Conservation (phyloP, 1,140 invertebrate genomes). For the Muscidifurax raptorellus region DNA sequence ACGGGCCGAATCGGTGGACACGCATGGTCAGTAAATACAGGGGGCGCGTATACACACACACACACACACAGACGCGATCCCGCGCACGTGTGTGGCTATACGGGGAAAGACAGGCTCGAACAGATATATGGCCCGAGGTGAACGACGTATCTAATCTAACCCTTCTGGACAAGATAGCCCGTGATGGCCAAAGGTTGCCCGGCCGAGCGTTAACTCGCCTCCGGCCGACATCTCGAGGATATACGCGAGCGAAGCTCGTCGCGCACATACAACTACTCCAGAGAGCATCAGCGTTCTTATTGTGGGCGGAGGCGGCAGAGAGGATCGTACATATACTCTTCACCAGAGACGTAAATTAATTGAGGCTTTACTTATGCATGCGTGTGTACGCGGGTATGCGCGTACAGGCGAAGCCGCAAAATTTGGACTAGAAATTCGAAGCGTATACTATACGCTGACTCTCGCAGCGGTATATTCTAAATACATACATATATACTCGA, state of each 20-base stretch:
- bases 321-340: conserved; percentile 3
- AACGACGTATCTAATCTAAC: conserved; percentile 75
- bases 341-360: conserved; percentile 48
- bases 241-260: neutral
- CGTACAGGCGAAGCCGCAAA: conserved; percentile 27
- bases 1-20: conserved; percentile 60
- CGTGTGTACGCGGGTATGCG: neutral
- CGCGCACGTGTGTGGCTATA: conserved; percentile 34
- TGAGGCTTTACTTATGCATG: conserved; percentile 33
- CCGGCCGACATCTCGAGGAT: conserved; percentile 15
- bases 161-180: conserved; percentile 72
- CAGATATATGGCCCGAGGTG: conserved; percentile 70
- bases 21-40: conserved; percentile 70
- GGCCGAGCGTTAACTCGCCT: conserved; percentile 60
- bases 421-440: neutral
- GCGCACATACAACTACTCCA: neutral
- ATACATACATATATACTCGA: too few relatives aligned
- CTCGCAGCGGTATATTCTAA: too few relatives aligned
- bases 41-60: conserved; percentile 1
- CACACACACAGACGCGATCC: too few relatives aligned
- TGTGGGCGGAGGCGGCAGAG: neutral
- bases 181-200: conserved; percentile 61
- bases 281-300: neutral
- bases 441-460: neutral
- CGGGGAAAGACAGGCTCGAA: conserved; percentile 57